phyloP scores from a whole-genome alignment of 1,140 invertebrate species.

The Camponotus vicinus region DNA sequence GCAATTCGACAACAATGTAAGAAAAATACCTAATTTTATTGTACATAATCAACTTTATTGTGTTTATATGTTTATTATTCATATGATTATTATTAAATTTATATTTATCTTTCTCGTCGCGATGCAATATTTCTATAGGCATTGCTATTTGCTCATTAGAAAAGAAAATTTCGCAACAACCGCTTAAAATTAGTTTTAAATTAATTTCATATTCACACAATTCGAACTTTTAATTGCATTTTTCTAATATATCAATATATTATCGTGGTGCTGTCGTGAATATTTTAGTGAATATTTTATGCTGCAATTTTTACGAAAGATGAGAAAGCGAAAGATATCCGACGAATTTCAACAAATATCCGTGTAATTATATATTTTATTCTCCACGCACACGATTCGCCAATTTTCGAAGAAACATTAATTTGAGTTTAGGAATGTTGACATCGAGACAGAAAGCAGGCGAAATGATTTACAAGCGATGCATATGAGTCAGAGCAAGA shows the following conservation, averaged over 20 bases:
- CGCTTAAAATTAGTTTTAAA: no score
- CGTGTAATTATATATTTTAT: background rate
- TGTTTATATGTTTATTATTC: no score
- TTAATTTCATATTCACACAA: no score
- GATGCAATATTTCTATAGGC: no score
- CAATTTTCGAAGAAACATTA: background rate
- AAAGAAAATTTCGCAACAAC: no score
- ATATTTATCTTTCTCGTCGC: no score
- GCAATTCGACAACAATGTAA: background rate
- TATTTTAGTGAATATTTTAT: background rate
- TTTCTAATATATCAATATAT: background rate
- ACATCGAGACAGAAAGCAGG: background rate
- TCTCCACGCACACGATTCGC: background rate
- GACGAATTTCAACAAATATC: background rate
- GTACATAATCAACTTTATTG: background rate
- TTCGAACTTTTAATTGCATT: background rate
- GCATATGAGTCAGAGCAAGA: background rate
- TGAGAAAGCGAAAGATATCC: background rate
- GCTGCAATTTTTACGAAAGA: background rate
- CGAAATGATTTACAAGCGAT: constrained; percentile 27
- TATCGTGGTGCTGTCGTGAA: no score
- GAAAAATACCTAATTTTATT: background rate
- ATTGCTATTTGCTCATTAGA: no score
- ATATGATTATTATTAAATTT: no score
- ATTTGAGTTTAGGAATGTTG: constrained; percentile 11